These are phyloP conservation scores for Eulemur albifrons DNA, from an alignment of 2,797 vertebrate species.

Conservation along the genomic window DNA sequence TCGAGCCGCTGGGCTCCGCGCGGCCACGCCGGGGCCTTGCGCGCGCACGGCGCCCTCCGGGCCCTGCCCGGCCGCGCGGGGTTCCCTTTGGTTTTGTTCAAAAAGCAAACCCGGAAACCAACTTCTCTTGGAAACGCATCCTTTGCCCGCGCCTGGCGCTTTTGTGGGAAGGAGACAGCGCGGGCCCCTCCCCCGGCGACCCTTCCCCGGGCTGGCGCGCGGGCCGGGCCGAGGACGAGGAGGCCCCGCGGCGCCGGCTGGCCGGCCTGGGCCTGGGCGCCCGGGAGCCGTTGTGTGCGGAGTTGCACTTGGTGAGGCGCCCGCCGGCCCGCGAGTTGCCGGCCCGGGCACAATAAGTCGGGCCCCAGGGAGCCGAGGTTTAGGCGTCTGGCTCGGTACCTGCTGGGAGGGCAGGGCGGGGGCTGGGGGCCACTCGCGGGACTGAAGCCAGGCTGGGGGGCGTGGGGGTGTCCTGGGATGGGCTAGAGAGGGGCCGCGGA, in stretches of 20 bases:
- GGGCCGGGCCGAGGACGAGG: background rate
- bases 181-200: background rate
- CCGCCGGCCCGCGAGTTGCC: background rate
- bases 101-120: slow-evolving; percentile 65
- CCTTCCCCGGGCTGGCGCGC: background rate
- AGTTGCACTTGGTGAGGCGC: slow-evolving; percentile 47
- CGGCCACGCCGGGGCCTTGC: background rate
- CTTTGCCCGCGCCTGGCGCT: background rate
- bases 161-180: slow-evolving; percentile 42
- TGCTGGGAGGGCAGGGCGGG: background rate
- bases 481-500: background rate
- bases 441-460: background rate
- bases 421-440: background rate
- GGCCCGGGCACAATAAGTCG: slow-evolving; percentile 41
- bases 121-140: slow-evolving; percentile 14
- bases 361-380: background rate
- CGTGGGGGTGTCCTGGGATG: background rate
- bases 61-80: slow-evolving; percentile 46
- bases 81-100: slow-evolving; percentile 63
- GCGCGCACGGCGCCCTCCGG: background rate
- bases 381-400: background rate
- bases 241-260: background rate
- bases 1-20: background rate
- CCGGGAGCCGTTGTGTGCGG: background rate
- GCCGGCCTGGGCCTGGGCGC: slow-evolving; percentile 6